A percentile compares a stretch with the other conserved stretches of the same genome.
Evolutionary conservation across 2,113 vertebrate genomes (phyloP).

Genomic region (Apus apus): DNA sequence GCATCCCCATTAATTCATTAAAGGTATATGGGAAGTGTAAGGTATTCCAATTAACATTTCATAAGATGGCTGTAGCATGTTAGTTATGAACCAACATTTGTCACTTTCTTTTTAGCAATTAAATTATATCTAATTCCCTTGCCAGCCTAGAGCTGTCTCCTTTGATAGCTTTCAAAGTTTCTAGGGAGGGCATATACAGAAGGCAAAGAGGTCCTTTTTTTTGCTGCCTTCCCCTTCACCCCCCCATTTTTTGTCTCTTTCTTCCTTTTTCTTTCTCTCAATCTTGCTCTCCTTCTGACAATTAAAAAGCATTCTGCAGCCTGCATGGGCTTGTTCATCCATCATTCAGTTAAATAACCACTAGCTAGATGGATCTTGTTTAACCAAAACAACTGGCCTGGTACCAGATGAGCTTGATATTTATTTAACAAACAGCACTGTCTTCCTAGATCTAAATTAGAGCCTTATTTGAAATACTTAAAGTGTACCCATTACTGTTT

Average conservation of each 20-base stretch:
- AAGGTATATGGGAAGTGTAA: slow-evolving; percentile 62
- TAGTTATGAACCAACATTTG: slow-evolving; percentile 72
- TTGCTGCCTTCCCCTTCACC: accelerated
- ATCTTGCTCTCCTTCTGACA: not conserved
- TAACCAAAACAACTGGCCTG: slow-evolving; percentile 64
- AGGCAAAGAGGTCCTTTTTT: not conserved
- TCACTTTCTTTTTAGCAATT: slow-evolving; percentile 72
- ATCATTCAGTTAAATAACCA: slow-evolving; percentile 51
- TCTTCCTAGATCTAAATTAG: slow-evolving; percentile 66
- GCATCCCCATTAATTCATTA: slow-evolving; percentile 75
- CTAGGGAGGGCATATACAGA: not conserved
- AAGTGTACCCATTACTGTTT: slow-evolving; percentile 62
- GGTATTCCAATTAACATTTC: slow-evolving; percentile 73
- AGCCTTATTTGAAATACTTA: slow-evolving; percentile 65
- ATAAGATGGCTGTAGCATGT: slow-evolving; percentile 65
- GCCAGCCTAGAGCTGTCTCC: slow-evolving; percentile 45
- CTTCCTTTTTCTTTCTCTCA: not conserved
- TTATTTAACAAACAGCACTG: slow-evolving; percentile 67
- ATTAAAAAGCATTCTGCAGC: slow-evolving; percentile 10
- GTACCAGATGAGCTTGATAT: slow-evolving; percentile 60
- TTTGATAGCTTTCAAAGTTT: slow-evolving; percentile 61
- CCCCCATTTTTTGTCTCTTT: accelerated
- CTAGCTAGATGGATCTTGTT: slow-evolving; percentile 42
- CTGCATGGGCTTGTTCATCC: slow-evolving; percentile 8
- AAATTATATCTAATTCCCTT: slow-evolving; percentile 68